Conservation (phyloP, 2,113 vertebrate genomes). For the Psittacus erithacus region DNA sequence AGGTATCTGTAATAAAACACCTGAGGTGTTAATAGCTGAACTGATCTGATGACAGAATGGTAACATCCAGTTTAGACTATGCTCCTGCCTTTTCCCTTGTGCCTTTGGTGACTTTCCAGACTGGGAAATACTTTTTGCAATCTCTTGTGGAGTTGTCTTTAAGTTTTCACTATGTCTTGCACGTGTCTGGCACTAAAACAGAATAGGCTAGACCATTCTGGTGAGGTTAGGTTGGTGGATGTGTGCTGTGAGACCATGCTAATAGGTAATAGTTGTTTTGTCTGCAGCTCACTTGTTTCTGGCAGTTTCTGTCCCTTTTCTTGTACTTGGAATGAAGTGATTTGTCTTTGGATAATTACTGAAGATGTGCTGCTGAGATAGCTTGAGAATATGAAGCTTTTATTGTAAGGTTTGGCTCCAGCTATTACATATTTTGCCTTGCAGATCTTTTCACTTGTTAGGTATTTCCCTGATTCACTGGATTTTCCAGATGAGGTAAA, state of each 20-base stretch:
- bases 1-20: neutral
- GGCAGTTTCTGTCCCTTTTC: constrained; percentile 18
- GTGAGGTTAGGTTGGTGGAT: neutral
- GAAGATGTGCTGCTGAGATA: constrained; percentile 33
- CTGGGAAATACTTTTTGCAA: rapidly evolving
- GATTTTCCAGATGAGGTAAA: neutral
- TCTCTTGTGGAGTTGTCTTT: neutral
- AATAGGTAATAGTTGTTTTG: neutral
- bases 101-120: neutral
- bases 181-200: neutral
- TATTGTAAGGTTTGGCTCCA: constrained; percentile 16
- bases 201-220: neutral
- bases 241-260: neutral
- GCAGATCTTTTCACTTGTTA: neutral
- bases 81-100: neutral
- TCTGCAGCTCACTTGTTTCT: neutral
- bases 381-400: neutral
- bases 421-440: neutral
- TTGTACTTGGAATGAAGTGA: constrained; percentile 33
- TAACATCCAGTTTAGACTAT: neutral
- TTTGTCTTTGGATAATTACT: constrained; percentile 61
- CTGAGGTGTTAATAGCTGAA: neutral
- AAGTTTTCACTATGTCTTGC: neutral
- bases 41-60: neutral
- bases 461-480: constrained; percentile 12